These are phyloP conservation scores for Pangasius larnaudii DNA, from an alignment of 2,797 vertebrate species.

Conservation along the genomic window DNA sequence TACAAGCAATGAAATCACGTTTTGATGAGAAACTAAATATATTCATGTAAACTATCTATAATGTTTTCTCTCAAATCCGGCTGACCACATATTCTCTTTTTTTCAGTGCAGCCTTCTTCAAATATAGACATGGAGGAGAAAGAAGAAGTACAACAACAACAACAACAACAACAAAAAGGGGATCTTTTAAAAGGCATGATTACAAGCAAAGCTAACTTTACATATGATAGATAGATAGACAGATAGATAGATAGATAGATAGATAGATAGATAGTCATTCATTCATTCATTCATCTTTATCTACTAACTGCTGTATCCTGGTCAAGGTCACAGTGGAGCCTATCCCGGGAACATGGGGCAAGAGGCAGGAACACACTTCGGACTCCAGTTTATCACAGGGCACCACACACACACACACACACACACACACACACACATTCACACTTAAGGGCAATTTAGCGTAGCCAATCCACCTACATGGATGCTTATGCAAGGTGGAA, in stretches of 20 bases:
- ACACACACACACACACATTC: neutral
- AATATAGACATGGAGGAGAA: neutral
- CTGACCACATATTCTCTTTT: neutral
- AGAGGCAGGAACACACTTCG: too few species aligned
- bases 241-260: neutral
- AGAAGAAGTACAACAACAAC: neutral
- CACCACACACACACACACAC: neutral
- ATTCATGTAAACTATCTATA: neutral
- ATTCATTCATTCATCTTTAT: neutral
- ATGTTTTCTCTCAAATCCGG: neutral
- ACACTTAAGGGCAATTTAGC: neutral
- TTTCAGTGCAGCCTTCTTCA: neutral
- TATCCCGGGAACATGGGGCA: neutral
- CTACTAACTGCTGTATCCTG: neutral
- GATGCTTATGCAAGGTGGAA: neutral
- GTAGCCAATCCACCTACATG: neutral
- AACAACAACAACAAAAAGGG: neutral
- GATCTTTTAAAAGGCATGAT: too few species aligned
- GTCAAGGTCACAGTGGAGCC: neutral
- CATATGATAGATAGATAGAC: neutral
- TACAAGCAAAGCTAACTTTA: neutral
- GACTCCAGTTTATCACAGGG: too few species aligned
- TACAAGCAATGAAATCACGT: neutral
- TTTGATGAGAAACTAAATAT: neutral
- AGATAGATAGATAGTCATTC: too few species aligned